phyloP scores from a whole-genome alignment of 1,140 invertebrate genomes.

The Lutraria rhynchaena region DNA sequence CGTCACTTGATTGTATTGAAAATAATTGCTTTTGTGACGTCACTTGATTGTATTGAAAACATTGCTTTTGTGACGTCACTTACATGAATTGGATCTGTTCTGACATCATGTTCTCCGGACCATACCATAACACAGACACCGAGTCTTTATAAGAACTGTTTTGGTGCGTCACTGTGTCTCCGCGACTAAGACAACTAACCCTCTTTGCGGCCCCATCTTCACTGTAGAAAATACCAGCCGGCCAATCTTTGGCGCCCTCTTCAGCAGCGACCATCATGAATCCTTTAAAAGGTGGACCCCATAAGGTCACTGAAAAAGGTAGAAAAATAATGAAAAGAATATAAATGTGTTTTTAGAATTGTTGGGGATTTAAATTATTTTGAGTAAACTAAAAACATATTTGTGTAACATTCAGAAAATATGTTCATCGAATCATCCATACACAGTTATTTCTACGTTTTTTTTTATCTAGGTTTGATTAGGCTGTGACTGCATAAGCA shows the following conservation, averaged over 20 bases:
- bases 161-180: conserved; percentile 50
- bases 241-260: conserved; percentile 57
- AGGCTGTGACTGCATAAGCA: too few relatives aligned
- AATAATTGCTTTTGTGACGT: too few relatives aligned
- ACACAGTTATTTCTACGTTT: too few relatives aligned
- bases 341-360: too few relatives aligned
- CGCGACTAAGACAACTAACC: conserved; percentile 31
- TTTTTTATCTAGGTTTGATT: too few relatives aligned
- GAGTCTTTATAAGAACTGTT: conserved; percentile 57
- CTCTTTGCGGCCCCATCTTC: conserved; percentile 41
- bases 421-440: too few relatives aligned
- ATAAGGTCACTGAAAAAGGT: conserved; percentile 49
- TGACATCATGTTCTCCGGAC: conserved; percentile 52
- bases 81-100: conserved; percentile 59
- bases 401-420: too few relatives aligned
- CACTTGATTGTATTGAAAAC: too few relatives aligned
- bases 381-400: too few relatives aligned
- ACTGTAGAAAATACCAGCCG: conserved; percentile 56
- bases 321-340: too few relatives aligned
- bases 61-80: conserved; percentile 5
- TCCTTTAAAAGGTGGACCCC: conserved; percentile 59
- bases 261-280: conserved; percentile 58
- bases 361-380: too few relatives aligned
- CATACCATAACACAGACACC: conserved; percentile 57
- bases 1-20: too few relatives aligned